phyloP scores from a whole-genome alignment of 2,797 vertebrate species.

The Semaprochilodus insignis region DNA sequence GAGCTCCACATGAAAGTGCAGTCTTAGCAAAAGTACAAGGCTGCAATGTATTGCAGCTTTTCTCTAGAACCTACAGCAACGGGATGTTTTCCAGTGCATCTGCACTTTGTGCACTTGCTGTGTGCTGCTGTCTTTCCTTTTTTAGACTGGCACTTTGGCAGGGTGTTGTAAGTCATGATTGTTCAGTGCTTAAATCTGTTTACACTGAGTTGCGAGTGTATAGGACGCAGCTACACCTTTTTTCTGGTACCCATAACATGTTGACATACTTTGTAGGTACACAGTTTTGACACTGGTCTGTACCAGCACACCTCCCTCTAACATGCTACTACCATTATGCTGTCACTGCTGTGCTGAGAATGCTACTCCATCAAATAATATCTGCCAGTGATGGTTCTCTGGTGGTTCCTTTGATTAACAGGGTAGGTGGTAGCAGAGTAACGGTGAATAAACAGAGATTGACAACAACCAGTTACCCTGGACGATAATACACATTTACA shows the following conservation, averaged over 20 bases:
- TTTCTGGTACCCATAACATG: too few species aligned
- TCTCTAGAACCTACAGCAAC: slow-evolving; percentile 58
- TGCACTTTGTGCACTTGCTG: not conserved
- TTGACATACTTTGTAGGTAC: too few species aligned
- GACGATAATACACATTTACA: too few species aligned
- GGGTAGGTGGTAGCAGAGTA: not conserved
- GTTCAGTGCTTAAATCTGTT: not conserved
- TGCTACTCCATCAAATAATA: not conserved
- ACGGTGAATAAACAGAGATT: not conserved
- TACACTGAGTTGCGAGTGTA: too few species aligned
- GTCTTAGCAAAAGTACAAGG: slow-evolving; percentile 46
- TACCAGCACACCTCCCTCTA: not conserved
- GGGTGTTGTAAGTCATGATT: not conserved
- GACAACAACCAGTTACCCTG: not conserved
- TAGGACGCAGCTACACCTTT: too few species aligned
- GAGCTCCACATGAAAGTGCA: slow-evolving; percentile 38
- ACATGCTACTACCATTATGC: not conserved
- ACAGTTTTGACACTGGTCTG: not conserved
- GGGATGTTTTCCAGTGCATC: not conserved
- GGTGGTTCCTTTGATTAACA: not conserved
- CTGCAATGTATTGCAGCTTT: slow-evolving; percentile 19
- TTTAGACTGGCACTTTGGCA: not conserved
- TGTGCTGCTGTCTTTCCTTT: not conserved
- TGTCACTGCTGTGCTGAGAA: not conserved
- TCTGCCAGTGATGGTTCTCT: not conserved